Conservation (phyloP, 2,797 vertebrate genomes). For the Xerus rutilus region DNA sequence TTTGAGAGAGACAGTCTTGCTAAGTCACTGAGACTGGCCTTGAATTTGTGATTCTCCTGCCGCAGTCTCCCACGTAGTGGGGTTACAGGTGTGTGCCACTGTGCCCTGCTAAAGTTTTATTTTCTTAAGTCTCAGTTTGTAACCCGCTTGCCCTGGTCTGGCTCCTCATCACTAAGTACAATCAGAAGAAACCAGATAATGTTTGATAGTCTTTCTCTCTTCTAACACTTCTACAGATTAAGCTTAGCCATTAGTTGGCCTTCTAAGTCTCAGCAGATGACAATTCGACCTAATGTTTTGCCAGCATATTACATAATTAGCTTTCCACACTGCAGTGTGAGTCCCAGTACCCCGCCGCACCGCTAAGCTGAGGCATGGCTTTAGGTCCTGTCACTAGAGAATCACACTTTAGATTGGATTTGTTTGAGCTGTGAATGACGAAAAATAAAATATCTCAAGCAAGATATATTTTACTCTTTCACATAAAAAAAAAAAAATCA, state of each 20-base stretch:
- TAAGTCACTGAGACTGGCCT: no score
- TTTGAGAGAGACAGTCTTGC: no score
- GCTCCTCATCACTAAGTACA: not conserved
- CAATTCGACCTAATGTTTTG: not conserved
- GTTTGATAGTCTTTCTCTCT: not conserved
- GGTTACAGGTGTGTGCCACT: no score
- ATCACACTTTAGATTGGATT: not conserved
- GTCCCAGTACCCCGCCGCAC: not conserved
- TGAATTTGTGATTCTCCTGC: no score
- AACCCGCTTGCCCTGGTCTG: not conserved
- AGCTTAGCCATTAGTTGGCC: not conserved
- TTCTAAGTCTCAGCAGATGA: not conserved
- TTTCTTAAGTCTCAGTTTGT: slow-evolving; percentile 13
- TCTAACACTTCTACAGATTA: not conserved
- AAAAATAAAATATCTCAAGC: not conserved
- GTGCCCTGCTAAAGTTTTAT: not conserved
- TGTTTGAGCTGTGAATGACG: not conserved
- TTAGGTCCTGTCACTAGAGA: not conserved
- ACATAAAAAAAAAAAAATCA: not conserved
- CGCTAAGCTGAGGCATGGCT: not conserved
- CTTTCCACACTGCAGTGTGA: not conserved
- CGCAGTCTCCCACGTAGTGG: no score
- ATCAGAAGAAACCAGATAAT: not conserved
- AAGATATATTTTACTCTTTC: not conserved
- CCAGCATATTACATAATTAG: not conserved